Evolutionary conservation across 2,113 vertebrate species (phyloP).

Genomic region (Apus apus): DNA sequence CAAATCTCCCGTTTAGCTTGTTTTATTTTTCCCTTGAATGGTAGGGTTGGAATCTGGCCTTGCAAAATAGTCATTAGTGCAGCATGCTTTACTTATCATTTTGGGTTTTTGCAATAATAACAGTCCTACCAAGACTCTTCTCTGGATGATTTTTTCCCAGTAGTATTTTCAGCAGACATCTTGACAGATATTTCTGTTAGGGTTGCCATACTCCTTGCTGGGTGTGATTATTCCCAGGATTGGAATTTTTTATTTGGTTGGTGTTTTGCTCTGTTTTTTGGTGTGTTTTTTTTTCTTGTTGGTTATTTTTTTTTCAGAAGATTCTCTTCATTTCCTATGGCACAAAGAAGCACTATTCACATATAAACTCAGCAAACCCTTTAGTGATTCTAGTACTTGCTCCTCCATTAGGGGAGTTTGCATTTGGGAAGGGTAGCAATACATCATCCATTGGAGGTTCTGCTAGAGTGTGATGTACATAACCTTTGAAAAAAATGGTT

Average conservation of each 20-base stretch:
- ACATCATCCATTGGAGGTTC: neutral
- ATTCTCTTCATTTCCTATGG: neutral
- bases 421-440: neutral
- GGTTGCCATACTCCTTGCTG: neutral
- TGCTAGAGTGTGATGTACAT: neutral
- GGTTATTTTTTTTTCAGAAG: neutral
- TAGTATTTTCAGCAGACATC: neutral
- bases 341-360: neutral
- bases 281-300: neutral
- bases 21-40: neutral
- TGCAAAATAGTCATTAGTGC: neutral
- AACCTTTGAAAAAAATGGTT: neutral
- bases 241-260: too few species aligned
- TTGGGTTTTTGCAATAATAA: neutral
- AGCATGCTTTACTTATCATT: neutral
- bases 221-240: neutral
- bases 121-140: neutral
- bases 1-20: neutral
- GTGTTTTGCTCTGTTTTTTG: neutral
- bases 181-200: neutral
- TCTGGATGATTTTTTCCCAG: neutral
- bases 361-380: neutral
- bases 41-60: neutral
- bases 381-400: neutral
- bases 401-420: neutral